Evolutionary conservation across 2,113 vertebrate species (phyloP).

Genomic region (Sebastes schlegelii): DNA sequence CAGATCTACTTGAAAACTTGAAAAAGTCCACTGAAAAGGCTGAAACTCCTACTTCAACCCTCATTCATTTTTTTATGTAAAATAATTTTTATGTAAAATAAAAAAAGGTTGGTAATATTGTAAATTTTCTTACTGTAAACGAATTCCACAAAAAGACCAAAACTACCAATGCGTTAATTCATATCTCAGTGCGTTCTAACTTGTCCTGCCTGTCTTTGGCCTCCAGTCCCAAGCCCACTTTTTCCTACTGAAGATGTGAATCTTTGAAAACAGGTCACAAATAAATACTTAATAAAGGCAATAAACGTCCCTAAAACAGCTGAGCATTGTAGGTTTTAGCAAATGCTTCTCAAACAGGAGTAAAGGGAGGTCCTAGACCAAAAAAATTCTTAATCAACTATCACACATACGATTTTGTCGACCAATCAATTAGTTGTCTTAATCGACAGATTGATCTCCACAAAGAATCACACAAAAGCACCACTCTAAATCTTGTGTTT

Average conservation of each 20-base stretch:
- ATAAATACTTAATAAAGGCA: background rate
- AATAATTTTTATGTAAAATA: background rate
- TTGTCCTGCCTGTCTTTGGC: background rate
- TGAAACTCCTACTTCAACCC: background rate
- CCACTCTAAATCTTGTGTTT: too few relatives aligned
- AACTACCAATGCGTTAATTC: background rate
- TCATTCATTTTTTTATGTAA: background rate
- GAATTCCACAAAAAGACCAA: background rate
- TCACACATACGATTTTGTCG: too few relatives aligned
- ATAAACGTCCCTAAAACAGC: background rate
- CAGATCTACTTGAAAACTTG: background rate
- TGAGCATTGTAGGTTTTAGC: background rate
- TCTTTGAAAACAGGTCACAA: background rate
- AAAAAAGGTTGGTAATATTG: background rate
- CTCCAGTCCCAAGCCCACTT: background rate
- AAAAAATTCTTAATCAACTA: too few relatives aligned
- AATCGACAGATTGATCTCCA: too few relatives aligned
- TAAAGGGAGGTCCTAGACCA: too few relatives aligned
- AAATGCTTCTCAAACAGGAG: background rate
- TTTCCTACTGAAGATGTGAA: background rate
- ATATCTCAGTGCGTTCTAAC: background rate
- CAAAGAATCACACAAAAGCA: too few relatives aligned
- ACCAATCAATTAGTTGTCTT: too few relatives aligned
- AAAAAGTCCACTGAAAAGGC: background rate
- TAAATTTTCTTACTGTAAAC: background rate